phyloP scores from a whole-genome alignment of 2,888 invertebrate species.

The Rotaria socialis region DNA sequence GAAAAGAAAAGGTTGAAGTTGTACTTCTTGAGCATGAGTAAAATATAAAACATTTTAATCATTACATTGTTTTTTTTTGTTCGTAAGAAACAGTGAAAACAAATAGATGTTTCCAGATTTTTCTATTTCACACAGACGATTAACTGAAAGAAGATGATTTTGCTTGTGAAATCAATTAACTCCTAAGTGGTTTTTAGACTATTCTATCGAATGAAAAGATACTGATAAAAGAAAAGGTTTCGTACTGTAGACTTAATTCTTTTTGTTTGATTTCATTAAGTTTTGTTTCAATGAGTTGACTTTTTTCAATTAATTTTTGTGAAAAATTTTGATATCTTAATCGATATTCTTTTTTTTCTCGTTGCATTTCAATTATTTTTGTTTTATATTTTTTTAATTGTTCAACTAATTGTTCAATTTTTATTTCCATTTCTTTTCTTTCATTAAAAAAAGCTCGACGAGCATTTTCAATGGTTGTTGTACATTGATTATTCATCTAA shows the following conservation, averaged over 20 bases:
- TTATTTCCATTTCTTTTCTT: neutral
- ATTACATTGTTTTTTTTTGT: no score
- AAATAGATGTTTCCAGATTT: no score
- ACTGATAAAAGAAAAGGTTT: neutral
- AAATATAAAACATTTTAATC: no score
- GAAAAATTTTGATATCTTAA: neutral
- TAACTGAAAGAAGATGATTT: no score
- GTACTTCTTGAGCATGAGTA: no score
- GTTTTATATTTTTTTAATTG: slow-evolving; percentile 22
- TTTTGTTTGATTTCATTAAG: slow-evolving; percentile 31
- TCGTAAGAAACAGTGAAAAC: no score
- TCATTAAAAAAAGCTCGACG: neutral
- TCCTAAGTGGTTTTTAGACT: no score
- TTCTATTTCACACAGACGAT: no score
- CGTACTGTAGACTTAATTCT: slow-evolving; percentile 33
- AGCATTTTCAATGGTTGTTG: slow-evolving; percentile 8
- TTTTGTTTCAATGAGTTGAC: slow-evolving; percentile 25
- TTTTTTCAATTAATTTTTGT: slow-evolving; percentile 24
- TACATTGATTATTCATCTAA: slow-evolving; percentile 34
- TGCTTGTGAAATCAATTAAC: no score
- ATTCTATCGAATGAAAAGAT: neutral
- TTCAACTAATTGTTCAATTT: slow-evolving; percentile 4
- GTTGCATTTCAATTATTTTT: neutral
- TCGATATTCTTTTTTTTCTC: slow-evolving; percentile 23
- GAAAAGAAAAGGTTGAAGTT: no score